A percentile compares a stretch with the other conserved stretches of the same genome.
Evolutionary conservation across 1,140 invertebrate genomes (phyloP).

Genomic region (Leptinotarsa lineolata): DNA sequence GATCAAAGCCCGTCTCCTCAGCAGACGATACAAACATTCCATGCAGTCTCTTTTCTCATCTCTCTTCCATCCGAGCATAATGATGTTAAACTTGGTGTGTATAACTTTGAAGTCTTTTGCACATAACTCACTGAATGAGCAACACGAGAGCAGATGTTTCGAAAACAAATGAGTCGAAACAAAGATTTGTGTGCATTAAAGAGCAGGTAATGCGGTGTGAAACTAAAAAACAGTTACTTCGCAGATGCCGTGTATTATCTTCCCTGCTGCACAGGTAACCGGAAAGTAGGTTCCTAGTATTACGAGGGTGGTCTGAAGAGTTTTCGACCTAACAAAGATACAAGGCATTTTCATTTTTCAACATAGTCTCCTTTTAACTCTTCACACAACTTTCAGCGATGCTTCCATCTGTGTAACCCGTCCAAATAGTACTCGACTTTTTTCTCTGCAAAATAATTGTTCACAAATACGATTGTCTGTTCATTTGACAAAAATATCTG

Average conservation of each 20-base stretch:
- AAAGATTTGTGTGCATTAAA: slow-evolving; percentile 20
- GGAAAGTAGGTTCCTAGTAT: not conserved
- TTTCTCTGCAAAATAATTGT: too few relatives aligned
- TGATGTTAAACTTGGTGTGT: not conserved
- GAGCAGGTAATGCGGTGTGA: slow-evolving; percentile 24
- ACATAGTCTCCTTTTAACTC: too few relatives aligned
- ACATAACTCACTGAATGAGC: not conserved
- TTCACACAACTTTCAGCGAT: too few relatives aligned
- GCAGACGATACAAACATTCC: not conserved
- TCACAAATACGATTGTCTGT: too few relatives aligned
- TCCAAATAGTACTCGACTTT: too few relatives aligned
- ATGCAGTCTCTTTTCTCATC: not conserved
- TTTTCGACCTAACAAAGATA: too few relatives aligned
- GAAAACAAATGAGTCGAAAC: slow-evolving; percentile 15
- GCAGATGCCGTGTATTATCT: slow-evolving; percentile 15
- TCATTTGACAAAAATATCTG: too few relatives aligned
- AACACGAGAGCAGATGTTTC: slow-evolving; percentile 20
- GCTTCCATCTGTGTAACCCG: too few relatives aligned
- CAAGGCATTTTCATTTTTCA: too few relatives aligned
- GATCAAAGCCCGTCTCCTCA: not conserved
- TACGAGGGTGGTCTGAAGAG: not conserved
- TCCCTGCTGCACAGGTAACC: not conserved
- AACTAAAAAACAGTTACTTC: slow-evolving; percentile 21
- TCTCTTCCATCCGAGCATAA: not conserved
- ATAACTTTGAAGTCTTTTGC: not conserved